Evolutionary conservation across 2,113 vertebrate genomes (phyloP), one percentile per base, ranked within the genome.

Genomic region (Brachirus orientalis): DNA sequence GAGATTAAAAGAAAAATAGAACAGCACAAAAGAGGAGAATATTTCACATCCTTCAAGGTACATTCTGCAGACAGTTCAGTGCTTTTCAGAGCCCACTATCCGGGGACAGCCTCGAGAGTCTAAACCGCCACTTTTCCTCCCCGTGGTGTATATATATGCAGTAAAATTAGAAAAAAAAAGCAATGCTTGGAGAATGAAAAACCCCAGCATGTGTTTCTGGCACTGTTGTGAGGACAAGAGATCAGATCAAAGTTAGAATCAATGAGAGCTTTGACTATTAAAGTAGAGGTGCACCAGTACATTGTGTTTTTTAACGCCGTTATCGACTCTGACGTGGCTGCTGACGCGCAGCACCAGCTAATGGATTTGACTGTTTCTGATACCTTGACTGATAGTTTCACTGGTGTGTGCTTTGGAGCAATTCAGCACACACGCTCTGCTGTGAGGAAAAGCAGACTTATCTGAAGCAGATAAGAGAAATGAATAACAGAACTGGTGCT

Each of bases 41-140:
- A 94, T 94, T 95, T 95, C 93, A 96, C 95, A 96, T 97, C 96
- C 96, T 97, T 97, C 96, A 97, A 94, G 93, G 95, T 94, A 92
- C 91, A 93, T 89, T 94, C 94, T 95, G 95, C 94, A 93, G 94
- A 94, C 89, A 94, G 82, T 88, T 88, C 85, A 92, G 87, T 90
- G 89, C 84, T 81, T 90, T 82, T 87, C 67, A 86, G 85, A 90
- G 93, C 89, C 95, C 96, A 97, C 95, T 92, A 94, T 96, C 95
- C 84, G 95, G 96, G 96, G 96, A 97, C 95, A 90, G 89, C 75
- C 91, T 92, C 12, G 84, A 92, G 94, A 95, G 93, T 90, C 92
- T 88, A 93, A 91, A 91, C 87, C 89, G 75, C 92, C 92, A 75
- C 90, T 90, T 93, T 90, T 6, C 85, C 88, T 83, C 84, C 75